Evolutionary conservation across 2,888 invertebrate species (phyloP).

Genomic region (Thereva unica): DNA sequence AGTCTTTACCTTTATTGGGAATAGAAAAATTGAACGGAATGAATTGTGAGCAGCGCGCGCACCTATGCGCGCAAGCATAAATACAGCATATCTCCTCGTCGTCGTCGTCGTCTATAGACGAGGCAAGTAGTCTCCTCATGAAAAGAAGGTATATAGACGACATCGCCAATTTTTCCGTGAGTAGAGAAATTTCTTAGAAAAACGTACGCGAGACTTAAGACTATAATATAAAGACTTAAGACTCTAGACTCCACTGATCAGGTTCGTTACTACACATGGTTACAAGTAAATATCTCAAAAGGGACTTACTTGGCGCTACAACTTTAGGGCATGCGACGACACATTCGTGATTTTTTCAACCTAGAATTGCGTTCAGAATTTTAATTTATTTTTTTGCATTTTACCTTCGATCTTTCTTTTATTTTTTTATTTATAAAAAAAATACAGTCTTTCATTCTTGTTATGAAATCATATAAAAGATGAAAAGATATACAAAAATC

Average conservation of each 20-base stretch:
- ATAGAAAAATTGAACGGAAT: constrained; percentile 22
- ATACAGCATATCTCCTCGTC: constrained; percentile 22
- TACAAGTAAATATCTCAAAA: constrained; percentile 8
- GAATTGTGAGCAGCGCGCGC: constrained; percentile 19
- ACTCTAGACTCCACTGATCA: no score
- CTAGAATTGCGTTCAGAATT: constrained; percentile 7
- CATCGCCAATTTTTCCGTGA: constrained; percentile 27
- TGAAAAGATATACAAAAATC: no score
- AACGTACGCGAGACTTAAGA: constrained; percentile 15
- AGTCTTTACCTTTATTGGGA: constrained; percentile 26
- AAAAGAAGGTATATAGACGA: constrained; percentile 8
- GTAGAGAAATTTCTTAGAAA: constrained; percentile 28
- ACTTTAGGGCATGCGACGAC: constrained; percentile 13
- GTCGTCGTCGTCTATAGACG: neutral
- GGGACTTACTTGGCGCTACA: constrained; percentile 16
- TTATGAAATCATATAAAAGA: no score
- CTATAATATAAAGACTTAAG: no score
- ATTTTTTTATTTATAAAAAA: no score
- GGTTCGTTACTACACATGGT: neutral
- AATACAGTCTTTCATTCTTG: no score
- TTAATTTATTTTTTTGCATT: constrained; percentile 2
- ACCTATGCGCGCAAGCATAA: neutral
- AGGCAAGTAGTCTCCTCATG: neutral
- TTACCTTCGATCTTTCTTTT: no score
- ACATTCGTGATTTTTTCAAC: neutral